phyloP scores from a whole-genome alignment of 2,113 vertebrate genomes.

The Lophochroa leadbeateri region DNA sequence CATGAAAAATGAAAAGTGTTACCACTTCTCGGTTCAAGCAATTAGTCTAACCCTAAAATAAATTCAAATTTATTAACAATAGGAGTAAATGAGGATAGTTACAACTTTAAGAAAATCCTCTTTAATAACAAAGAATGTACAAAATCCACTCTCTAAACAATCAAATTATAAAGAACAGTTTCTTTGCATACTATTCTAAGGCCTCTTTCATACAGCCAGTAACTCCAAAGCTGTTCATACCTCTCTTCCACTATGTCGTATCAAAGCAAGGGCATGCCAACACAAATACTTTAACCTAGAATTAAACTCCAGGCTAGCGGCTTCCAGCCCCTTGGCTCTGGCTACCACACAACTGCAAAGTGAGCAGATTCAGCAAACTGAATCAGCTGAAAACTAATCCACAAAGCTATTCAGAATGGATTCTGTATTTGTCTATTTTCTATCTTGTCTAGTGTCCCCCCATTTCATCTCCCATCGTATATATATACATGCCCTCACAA shows the following conservation, averaged over 20 bases:
- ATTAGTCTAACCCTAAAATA: background rate
- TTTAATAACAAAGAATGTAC: background rate
- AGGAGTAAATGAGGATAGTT: background rate
- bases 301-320: background rate
- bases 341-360: background rate
- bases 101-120: background rate
- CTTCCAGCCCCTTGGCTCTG: background rate
- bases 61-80: background rate
- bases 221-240: background rate
- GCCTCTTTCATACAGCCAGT: background rate
- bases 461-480: background rate
- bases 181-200: background rate
- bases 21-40: background rate
- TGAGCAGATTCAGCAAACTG: background rate
- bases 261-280: background rate
- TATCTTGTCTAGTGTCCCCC: background rate
- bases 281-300: background rate
- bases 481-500: too few relatives aligned
- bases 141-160: background rate
- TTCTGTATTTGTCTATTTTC: background rate
- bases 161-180: background rate
- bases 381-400: background rate
- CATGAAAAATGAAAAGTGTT: background rate
- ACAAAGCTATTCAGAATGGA: fast-evolving
- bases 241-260: fast-evolving